phyloP scores from a whole-genome alignment of 2,888 invertebrate genomes.

The Agrilus biguttatus region DNA sequence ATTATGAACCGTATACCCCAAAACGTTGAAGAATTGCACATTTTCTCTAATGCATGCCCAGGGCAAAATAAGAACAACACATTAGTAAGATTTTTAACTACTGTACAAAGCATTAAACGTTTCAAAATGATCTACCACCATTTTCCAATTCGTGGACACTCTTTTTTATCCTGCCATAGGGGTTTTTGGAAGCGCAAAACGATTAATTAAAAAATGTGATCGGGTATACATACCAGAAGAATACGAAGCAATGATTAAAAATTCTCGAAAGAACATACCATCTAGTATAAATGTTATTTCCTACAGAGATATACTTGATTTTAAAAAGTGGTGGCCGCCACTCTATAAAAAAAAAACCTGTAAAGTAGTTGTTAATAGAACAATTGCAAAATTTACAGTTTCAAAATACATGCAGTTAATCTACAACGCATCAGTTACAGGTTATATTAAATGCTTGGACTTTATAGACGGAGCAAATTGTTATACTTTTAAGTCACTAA shows the following conservation, averaged over 20 bases:
- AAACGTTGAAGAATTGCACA: constrained; percentile 5
- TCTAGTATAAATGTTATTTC: neutral
- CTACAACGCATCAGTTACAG: too few species aligned
- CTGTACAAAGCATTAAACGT: constrained; percentile 1
- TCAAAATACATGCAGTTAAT: too few species aligned
- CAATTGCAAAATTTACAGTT: too few species aligned
- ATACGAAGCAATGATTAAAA: constrained; percentile 1
- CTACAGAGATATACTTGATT: constrained; percentile 1
- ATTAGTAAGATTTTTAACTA: neutral
- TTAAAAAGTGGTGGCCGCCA: constrained; percentile 2
- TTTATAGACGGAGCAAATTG: too few species aligned
- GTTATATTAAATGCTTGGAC: too few species aligned
- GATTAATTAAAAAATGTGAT: neutral
- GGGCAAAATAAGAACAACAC: constrained; percentile 10
- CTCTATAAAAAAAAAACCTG: constrained; percentile 1
- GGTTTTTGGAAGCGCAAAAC: constrained; percentile 1
- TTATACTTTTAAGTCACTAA: constrained; percentile 2
- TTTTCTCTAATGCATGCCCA: constrained; percentile 6
- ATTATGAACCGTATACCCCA: neutral
- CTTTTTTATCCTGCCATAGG: constrained; percentile 3
- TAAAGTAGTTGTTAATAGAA: neutral
- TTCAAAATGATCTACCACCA: constrained; percentile 4
- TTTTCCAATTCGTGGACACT: constrained; percentile 5
- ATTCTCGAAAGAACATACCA: neutral
- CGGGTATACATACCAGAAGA: constrained; percentile 1